Percentiles rank a stretch among this genome's conserved stretches.
Evolutionary conservation across 1,140 invertebrate species (phyloP).

Genomic region (Eriocheir sinensis): DNA sequence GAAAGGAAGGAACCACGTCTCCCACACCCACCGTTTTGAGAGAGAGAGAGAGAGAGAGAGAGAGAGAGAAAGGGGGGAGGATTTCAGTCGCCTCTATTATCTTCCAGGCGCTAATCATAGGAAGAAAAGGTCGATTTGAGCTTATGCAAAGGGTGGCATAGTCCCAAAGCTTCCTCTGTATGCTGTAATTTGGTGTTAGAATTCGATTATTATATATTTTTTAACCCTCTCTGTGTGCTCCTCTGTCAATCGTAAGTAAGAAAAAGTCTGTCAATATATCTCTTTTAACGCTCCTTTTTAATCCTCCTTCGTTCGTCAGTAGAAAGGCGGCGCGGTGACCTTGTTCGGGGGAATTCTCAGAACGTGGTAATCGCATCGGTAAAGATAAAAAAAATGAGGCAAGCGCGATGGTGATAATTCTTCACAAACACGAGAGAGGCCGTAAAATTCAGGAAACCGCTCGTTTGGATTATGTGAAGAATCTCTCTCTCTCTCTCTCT

Average conservation of each 20-base stretch:
- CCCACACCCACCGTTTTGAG: neutral
- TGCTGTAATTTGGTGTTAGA: too few relatives aligned
- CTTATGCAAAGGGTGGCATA: too few relatives aligned
- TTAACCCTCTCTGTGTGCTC: too few relatives aligned
- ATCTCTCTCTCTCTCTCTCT: neutral
- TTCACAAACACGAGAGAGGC: neutral
- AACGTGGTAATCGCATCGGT: neutral
- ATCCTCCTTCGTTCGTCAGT: neutral
- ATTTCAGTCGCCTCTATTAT: neutral
- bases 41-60: slow-evolving; percentile 4
- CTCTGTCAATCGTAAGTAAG: neutral
- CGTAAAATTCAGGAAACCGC: neutral
- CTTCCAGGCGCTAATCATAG: too few relatives aligned
- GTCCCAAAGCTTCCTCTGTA: too few relatives aligned
- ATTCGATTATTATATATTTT: too few relatives aligned
- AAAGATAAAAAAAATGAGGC: neutral
- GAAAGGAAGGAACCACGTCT: neutral
- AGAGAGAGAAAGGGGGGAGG: neutral
- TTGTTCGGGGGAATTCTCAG: neutral
- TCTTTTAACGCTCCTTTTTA: neutral
- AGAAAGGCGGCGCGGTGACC: neutral
- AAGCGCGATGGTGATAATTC: neutral
- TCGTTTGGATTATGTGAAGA: neutral
- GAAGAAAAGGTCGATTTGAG: neutral
- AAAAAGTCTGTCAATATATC: neutral